These are phyloP conservation scores for Margarornis squamiger DNA, from an alignment of 2,797 vertebrate genomes.

Conservation along the genomic window DNA sequence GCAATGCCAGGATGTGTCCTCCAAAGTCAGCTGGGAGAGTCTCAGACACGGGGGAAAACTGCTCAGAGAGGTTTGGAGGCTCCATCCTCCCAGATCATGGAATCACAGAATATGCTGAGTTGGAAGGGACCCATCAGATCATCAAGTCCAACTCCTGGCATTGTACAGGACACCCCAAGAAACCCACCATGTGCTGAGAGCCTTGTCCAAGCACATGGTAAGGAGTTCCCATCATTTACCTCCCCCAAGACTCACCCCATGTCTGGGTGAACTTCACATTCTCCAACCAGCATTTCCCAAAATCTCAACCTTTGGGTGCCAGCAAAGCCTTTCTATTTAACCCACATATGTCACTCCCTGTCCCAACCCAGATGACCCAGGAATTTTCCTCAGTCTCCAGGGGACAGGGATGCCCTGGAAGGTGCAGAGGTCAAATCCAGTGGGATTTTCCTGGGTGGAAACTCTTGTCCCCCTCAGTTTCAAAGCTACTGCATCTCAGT, in stretches of 20 bases:
- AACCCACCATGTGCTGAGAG: neutral
- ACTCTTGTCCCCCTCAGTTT: neutral
- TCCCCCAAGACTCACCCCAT: neutral
- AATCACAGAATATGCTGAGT: neutral
- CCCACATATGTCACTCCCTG: neutral
- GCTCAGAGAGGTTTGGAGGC: neutral
- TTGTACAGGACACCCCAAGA: neutral
- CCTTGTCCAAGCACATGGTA: neutral
- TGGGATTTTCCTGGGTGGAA: neutral
- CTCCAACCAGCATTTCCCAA: neutral
- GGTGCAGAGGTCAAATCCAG: neutral
- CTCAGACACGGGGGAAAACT: neutral
- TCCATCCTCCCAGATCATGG: neutral
- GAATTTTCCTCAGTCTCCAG: neutral
- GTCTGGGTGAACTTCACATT: neutral
- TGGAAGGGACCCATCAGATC: neutral
- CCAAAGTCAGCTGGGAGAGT: neutral
- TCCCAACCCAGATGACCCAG: neutral
- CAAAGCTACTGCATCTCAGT: neutral
- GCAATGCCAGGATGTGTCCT: neutral
- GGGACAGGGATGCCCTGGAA: neutral
- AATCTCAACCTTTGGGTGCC: neutral
- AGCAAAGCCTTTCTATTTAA: neutral
- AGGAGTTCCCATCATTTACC: rapidly evolving
- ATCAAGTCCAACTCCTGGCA: neutral